Evolutionary conservation across 2,797 vertebrate species (phyloP), one percentile per base, ranked within the genome.

Genomic region (Anguilla pacifica): DNA sequence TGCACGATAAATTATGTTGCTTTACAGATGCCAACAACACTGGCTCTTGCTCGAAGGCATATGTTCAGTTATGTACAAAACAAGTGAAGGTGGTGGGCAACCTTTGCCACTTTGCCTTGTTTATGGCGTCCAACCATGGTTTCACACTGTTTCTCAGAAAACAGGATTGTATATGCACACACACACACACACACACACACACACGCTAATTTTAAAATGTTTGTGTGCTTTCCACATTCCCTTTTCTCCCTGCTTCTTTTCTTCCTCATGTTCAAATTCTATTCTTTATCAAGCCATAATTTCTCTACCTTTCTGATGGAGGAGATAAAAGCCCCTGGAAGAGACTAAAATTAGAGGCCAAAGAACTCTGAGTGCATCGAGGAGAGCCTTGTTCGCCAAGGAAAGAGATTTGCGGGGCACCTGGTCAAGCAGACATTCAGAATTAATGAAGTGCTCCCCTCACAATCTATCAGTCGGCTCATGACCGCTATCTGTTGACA

Each of bases 401-500:
- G 59, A 84, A 92, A 84, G 84, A 74, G 84, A 92, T 91, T 92
- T 89, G 88, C 90, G 93, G 90, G 59, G 57, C 85, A 87, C 0
- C 88, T 92, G 86, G 83, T 77, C 90, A 88, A 28, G 61, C 83
- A 90, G 86, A 28, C 87, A 85, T 31, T 19, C 0, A 5, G 87
- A 94, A 85, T 91, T 92, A 93, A 89, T 82, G 31, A 92, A 92
- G 85, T 88, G 79, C 90, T 83, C 25, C 90, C 87, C 57, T 64
- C 83, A 46, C 53, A 86, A 90, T 92, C 89, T 89, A 88, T 94
- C 93, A 91, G 19, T 82, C 93, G 91, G 89, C 91, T 89, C 84
- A 13, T 83, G n/a, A 51, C 84, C 89, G 70, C 83, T 89, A 3
- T 64, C 64, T 49, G 55, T 86, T 83, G 87, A 91, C 91, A 91